phyloP scores from a whole-genome alignment of 2,797 vertebrate species.

The Bradypus variegatus region DNA sequence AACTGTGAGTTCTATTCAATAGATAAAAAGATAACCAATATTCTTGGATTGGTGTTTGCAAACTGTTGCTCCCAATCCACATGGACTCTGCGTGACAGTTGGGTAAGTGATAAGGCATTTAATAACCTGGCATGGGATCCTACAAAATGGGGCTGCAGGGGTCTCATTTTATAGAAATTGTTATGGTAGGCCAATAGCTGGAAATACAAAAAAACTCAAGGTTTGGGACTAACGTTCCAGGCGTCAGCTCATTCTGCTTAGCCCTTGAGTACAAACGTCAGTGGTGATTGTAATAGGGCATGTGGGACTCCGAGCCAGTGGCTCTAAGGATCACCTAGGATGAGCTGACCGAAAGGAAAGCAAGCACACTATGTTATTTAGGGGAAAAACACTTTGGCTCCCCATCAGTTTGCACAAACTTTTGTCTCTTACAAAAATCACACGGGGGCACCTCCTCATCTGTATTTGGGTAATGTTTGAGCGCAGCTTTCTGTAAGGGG shows the following conservation, averaged over 20 bases:
- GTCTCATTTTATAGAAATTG: not conserved
- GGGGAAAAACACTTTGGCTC: not conserved
- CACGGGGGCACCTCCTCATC: not conserved
- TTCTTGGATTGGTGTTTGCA: not conserved
- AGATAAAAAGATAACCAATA: not conserved
- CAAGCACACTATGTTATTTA: not conserved
- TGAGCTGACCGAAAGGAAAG: not conserved
- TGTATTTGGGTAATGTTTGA: not conserved
- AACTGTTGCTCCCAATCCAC: not conserved
- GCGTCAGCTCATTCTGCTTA: not conserved
- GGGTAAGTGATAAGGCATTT: not conserved
- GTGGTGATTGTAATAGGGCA: not conserved
- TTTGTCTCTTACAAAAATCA: conserved; percentile 6
- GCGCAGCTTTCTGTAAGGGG: not conserved
- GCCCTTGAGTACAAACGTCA: not conserved
- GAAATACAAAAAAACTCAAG: not conserved
- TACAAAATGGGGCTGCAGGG: not conserved
- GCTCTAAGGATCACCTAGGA: not conserved
- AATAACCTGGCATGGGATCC: not conserved
- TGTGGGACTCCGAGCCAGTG: not conserved
- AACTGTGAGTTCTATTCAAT: not conserved
- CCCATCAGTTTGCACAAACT: not conserved
- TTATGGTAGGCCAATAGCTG: not conserved
- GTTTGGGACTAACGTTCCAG: not conserved
- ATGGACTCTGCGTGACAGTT: not conserved